Conservation (phyloP, 2,113 vertebrate genomes). For the Aldabrachelys gigantea region DNA sequence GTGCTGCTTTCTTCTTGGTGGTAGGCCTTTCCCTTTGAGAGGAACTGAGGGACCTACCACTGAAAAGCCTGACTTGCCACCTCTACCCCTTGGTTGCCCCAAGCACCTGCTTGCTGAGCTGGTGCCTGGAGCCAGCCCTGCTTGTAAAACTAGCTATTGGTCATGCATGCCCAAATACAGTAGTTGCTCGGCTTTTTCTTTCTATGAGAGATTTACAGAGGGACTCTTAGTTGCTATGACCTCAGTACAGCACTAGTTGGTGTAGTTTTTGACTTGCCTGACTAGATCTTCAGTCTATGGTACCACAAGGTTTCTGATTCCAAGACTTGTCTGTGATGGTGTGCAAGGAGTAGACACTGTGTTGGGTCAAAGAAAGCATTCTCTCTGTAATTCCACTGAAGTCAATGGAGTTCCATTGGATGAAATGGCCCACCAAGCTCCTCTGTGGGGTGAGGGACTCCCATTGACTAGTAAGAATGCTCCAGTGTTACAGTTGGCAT, state of each 20-base stretch:
- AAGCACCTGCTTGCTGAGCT: too few relatives aligned
- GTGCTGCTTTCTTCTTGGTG: too few relatives aligned
- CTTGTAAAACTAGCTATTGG: not conserved
- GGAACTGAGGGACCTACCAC: too few relatives aligned
- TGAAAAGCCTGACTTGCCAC: too few relatives aligned
- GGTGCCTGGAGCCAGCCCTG: too few relatives aligned
- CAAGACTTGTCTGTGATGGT: not conserved
- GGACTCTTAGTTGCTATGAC: not conserved
- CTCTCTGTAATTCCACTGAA: too few relatives aligned
- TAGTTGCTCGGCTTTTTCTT: not conserved
- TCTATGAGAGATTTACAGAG: not conserved
- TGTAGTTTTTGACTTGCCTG: not conserved
- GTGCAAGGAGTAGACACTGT: too few relatives aligned
- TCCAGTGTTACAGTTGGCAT: not conserved
- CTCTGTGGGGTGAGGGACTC: not conserved
- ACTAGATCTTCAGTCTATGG: not conserved
- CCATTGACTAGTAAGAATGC: not conserved
- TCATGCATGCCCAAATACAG: fast-evolving
- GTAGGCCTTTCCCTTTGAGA: too few relatives aligned
- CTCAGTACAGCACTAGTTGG: not conserved
- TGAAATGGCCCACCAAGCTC: not conserved
- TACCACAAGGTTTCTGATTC: fast-evolving
- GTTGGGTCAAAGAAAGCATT: too few relatives aligned
- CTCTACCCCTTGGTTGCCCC: too few relatives aligned
- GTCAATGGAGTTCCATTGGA: too few relatives aligned